These are phyloP conservation scores for Catocala sponsa DNA, from an alignment of 2,888 invertebrate species.

Conservation along the genomic window DNA sequence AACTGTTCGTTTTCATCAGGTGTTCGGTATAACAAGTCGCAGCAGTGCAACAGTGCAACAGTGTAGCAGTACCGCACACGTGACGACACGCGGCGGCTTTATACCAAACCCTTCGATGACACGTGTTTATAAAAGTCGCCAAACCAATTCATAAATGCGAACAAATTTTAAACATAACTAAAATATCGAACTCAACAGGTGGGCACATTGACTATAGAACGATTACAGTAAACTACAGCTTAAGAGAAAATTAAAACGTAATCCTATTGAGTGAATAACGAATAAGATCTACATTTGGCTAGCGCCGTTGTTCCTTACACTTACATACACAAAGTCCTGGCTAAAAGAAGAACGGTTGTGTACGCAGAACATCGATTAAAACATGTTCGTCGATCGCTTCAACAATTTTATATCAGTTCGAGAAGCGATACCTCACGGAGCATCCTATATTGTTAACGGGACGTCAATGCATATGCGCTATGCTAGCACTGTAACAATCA, in stretches of 20 bases:
- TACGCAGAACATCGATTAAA: slow-evolving; percentile 21
- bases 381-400: slow-evolving; percentile 24
- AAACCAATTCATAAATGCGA: slow-evolving; percentile 45
- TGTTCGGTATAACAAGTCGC: not conserved
- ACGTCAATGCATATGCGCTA: slow-evolving; percentile 31
- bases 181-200: slow-evolving; percentile 75
- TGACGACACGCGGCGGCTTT: slow-evolving; percentile 4
- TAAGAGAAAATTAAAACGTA: slow-evolving; percentile 54
- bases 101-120: no score
- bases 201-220: slow-evolving; percentile 82
- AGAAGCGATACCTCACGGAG: slow-evolving; percentile 37
- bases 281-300: slow-evolving; percentile 58
- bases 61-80: not conserved
- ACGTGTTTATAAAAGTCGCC: slow-evolving; percentile 22
- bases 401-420: slow-evolving; percentile 40
- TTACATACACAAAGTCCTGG: slow-evolving; percentile 41
- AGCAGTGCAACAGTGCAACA: slow-evolving; percentile 7
- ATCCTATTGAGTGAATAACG: slow-evolving; percentile 58
- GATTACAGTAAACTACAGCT: slow-evolving; percentile 65
- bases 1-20: slow-evolving; percentile 13
- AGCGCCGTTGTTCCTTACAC: slow-evolving; percentile 47
- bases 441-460: slow-evolving; percentile 14
- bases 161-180: slow-evolving; percentile 60
- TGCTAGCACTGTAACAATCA: no score
- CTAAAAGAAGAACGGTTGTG: slow-evolving; percentile 36